Evolutionary conservation across 2,797 vertebrate genomes (phyloP).

Genomic region (Mormyrops boulengeri): DNA sequence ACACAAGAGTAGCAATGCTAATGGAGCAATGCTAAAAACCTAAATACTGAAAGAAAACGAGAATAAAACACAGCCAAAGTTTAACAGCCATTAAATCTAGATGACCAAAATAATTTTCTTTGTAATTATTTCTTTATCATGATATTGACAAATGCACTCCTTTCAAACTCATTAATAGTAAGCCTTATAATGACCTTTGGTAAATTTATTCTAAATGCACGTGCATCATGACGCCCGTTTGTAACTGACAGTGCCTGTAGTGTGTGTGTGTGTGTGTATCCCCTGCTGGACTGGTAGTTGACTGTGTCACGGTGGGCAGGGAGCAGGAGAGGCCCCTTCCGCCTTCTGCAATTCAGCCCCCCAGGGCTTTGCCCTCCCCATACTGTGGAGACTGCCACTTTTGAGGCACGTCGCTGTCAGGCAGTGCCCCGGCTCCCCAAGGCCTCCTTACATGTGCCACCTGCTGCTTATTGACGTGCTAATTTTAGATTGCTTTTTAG

Average conservation of each 20-base stretch:
- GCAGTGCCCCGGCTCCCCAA: conserved; percentile 38
- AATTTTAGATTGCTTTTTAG: conserved; percentile 61
- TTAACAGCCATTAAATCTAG: background rate
- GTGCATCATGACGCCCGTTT: background rate
- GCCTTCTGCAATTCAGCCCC: background rate
- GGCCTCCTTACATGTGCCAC: conserved; percentile 41
- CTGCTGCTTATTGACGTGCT: conserved; percentile 49
- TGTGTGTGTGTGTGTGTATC: background rate
- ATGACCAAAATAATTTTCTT: background rate
- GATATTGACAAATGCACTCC: background rate
- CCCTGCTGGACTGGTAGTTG: background rate
- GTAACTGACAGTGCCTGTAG: background rate
- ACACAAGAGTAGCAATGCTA: background rate
- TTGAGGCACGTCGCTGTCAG: background rate
- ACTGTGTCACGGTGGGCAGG: background rate
- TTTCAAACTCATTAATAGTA: background rate
- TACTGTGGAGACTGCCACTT: background rate
- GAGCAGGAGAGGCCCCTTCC: background rate
- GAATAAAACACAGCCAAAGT: background rate
- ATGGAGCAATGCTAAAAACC: background rate
- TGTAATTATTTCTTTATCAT: background rate
- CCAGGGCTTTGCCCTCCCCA: background rate
- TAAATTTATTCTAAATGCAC: background rate
- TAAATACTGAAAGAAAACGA: background rate
- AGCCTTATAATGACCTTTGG: background rate